phyloP scores from a whole-genome alignment of 2,888 invertebrate species.

The Lepidocyrtinus sp. region DNA sequence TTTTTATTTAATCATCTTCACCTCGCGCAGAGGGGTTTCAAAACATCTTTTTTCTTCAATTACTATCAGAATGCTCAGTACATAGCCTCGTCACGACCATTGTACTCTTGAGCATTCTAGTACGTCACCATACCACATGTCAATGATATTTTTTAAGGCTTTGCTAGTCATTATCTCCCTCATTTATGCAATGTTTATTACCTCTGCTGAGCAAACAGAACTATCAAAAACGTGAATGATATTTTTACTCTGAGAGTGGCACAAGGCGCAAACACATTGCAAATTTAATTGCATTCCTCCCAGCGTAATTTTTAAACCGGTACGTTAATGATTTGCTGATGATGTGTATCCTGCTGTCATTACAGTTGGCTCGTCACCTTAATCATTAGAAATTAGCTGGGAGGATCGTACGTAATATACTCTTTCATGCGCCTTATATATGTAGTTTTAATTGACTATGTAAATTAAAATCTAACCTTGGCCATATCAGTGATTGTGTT shows the following conservation, averaged over 20 bases:
- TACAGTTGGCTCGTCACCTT: not conserved
- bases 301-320: not conserved
- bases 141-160: not conserved
- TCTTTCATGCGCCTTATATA: too few species aligned
- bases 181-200: slow-evolving; percentile 4
- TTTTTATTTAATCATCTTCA: not conserved
- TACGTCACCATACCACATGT: not conserved
- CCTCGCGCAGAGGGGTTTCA: not conserved
- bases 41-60: slow-evolving; percentile 1
- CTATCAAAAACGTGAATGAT: too few species aligned
- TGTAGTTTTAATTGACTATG: slow-evolving; percentile 4
- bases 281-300: not conserved
- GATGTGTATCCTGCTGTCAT: not conserved
- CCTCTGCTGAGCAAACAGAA: not conserved
- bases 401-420: not conserved
- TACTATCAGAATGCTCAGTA: not conserved
- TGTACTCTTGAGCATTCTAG: not conserved
- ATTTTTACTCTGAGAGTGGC: not conserved
- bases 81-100: not conserved
- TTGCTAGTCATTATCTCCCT: not conserved
- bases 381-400: slow-evolving; percentile 2
- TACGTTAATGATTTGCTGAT: not conserved
- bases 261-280: not conserved
- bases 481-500: slow-evolving; percentile 99
- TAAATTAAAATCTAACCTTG: slow-evolving; percentile 81